Evolutionary conservation across 2,113 vertebrate species (phyloP), one percentile per base, ranked within the genome.

Genomic region (Elephas maximus): DNA sequence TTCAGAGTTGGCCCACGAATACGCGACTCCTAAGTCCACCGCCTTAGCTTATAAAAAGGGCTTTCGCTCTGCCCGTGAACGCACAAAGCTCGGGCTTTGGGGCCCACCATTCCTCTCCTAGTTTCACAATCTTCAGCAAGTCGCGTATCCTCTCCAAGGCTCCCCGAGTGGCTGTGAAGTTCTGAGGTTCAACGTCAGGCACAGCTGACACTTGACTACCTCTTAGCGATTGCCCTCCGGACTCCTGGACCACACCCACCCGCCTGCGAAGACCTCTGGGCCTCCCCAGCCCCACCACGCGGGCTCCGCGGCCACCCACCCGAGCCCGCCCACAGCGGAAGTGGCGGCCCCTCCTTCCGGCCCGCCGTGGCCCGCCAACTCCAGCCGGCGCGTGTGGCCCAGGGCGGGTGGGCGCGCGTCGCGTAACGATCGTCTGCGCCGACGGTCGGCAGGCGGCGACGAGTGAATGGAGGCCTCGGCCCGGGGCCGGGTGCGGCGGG

Each of bases 211-310:
- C 23, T 26, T 9, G 0, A 45, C 24, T 23, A 0, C 1, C 7
- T 0, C 0, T 0, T 2, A 0, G 0, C 10, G 5, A 0, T 0
- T 0, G 1, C 1, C 1, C 63, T 20, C 37, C 1, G 0, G 1
- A 4, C 2, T 20, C 2, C 3, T 10, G 1, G 9, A 1, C 2
- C 7, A 2, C 24, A 1, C 3, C 0, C 0, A 1, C 3, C 41
- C 2, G 1, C 21, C 10, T 0, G 2, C 10, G 9, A 9, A 28
- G 53, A 28, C 26, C 10, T 12, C 11, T 17, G 53, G 12, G 20
- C 21, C 80, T 53, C 37, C 8, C 21, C n/a, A 57, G 37, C 33
- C 10, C 26, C 6, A 0, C 48, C 53, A 5, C 71, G 5, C 28
- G 14, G 2, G 26, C 21, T 69, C 20, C 6, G 23, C 45, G 1